Evolutionary conservation across 1,140 invertebrate genomes (phyloP).

Genomic region (Conopomorpha cramerella): DNA sequence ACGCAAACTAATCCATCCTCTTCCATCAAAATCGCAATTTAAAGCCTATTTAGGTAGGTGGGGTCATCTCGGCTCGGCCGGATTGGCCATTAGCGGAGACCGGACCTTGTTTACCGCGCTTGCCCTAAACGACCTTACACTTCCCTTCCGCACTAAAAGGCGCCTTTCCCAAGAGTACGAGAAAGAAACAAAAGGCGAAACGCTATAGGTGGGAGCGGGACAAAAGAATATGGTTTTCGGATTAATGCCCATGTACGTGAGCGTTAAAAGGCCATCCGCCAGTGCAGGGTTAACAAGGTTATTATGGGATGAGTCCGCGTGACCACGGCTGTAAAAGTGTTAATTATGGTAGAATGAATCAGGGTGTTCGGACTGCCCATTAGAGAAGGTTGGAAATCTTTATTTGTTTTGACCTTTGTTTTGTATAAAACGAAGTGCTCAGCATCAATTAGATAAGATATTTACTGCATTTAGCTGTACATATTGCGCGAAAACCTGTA

Average conservation of each 20-base stretch:
- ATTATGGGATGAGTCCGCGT: slow-evolving; percentile 54
- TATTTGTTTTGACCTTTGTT: too few species aligned
- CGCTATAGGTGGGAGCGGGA: slow-evolving; percentile 29
- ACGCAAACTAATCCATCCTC: slow-evolving; percentile 35
- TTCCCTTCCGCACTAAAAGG: slow-evolving; percentile 62
- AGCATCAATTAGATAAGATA: too few species aligned
- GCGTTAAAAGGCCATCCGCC: slow-evolving; percentile 50
- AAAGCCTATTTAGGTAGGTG: slow-evolving; percentile 48
- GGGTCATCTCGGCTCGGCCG: slow-evolving; percentile 51
- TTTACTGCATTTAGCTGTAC: too few species aligned
- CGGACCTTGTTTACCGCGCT: slow-evolving; percentile 59
- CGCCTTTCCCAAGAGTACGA: slow-evolving; percentile 34
- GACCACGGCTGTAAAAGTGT: slow-evolving; percentile 55
- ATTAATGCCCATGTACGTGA: slow-evolving; percentile 53
- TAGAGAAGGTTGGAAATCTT: too few species aligned
- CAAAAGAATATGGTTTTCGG: slow-evolving; percentile 50
- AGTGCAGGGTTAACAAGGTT: slow-evolving; percentile 56
- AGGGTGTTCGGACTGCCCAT: too few species aligned
- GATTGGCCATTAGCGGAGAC: slow-evolving; percentile 53
- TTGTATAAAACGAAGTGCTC: too few species aligned
- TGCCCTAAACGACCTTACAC: slow-evolving; percentile 62
- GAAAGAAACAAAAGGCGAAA: slow-evolving; percentile 30
- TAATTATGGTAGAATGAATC: slow-evolving; percentile 58
- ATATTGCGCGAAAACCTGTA: too few species aligned
- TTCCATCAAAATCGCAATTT: slow-evolving; percentile 57